These are phyloP conservation scores for Scalopus aquaticus DNA, from an alignment of 2,113 vertebrate species.

Conservation along the genomic window DNA sequence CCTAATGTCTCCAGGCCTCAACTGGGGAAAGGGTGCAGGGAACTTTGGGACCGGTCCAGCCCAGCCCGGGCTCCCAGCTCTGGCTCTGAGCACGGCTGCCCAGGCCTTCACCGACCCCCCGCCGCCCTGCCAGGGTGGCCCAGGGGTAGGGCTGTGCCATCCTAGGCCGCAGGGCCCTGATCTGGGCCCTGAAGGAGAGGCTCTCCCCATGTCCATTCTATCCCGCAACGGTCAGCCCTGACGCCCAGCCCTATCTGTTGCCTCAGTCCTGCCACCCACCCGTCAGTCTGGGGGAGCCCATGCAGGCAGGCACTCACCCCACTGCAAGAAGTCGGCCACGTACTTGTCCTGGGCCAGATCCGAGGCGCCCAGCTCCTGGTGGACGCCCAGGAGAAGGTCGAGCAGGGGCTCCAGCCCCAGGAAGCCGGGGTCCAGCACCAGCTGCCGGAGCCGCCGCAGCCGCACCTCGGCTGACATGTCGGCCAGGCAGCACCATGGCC, in stretches of 20 bases:
- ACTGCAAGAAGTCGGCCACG: slow-evolving; percentile 88
- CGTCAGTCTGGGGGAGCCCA: not conserved
- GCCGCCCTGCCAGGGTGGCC: not conserved
- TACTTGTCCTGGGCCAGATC: slow-evolving; percentile 86
- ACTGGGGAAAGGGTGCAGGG: not conserved
- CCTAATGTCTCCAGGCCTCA: not conserved
- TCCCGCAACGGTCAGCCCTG: no score
- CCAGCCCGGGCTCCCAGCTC: not conserved
- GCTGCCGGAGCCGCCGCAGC: slow-evolving; percentile 76
- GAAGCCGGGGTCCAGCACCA: slow-evolving; percentile 72
- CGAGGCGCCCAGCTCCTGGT: slow-evolving; percentile 88
- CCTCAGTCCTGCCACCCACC: not conserved
- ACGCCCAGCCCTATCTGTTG: not conserved
- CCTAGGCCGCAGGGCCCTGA: not conserved
- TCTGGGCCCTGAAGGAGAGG: not conserved
- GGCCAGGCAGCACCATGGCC: slow-evolving; percentile 72
- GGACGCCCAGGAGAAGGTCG: slow-evolving; percentile 91
- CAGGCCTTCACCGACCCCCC: not conserved
- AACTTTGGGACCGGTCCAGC: not conserved
- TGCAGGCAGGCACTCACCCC: slow-evolving; percentile 87
- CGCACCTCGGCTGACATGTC: slow-evolving; percentile 82
- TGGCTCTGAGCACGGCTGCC: not conserved
- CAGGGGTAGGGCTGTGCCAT: not conserved
- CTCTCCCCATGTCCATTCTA: not conserved
- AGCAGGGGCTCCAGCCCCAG: slow-evolving; percentile 89